Base-by-base conservation (phyloP, 2,888 invertebrate genomes). In the Hirudinaria manillensis region DNA sequence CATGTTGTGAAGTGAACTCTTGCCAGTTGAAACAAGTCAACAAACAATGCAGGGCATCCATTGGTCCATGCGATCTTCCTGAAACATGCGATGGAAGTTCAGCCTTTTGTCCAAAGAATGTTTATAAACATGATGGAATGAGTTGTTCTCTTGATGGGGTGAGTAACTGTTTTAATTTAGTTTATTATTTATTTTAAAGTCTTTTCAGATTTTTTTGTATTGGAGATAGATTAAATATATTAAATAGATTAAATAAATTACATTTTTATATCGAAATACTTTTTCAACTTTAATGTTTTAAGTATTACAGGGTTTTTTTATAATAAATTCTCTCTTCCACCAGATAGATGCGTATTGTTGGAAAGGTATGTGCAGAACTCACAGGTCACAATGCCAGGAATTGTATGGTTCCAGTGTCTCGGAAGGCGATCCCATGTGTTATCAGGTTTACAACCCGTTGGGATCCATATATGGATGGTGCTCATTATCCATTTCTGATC, bases 81-180 rank as follows among this genome's bases (percentile, higher is more conserved):
- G 72, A 72, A 61, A 36, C 19, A 13, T 72, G 72, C 32, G 72
- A 72, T 34, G 72, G 72, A 16, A 34, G 21, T 13, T 55, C 55
- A 32, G 6, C 32, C 27, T 24, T 72, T 19, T 72, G 72, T 61
- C 72, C 72, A 3, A 19, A 34, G 38, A 61, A 72, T n/a, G 3
- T 21, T 16, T 72, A 29, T 34, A 55, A 32, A 27, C 72, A 72
- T 27, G 65, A 72, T 16, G 72, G 72, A 19, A 36, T 55, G 27
- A 21, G 19, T 16, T 72, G 72, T 27, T 32, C 53, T 51, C 51
- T 29, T 4, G n/a, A 71, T 27, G 71, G 32, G n/a, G 71, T 71
- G 3, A 24, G 38, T 38, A 38, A 38, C 3, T 38, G 38, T 38
- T 38, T 38, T 6, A 3, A 38, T 38, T 38, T n/a, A n/a, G 10